Conservation (phyloP, 2,888 invertebrate genomes). For the Achlya flavicornis region DNA sequence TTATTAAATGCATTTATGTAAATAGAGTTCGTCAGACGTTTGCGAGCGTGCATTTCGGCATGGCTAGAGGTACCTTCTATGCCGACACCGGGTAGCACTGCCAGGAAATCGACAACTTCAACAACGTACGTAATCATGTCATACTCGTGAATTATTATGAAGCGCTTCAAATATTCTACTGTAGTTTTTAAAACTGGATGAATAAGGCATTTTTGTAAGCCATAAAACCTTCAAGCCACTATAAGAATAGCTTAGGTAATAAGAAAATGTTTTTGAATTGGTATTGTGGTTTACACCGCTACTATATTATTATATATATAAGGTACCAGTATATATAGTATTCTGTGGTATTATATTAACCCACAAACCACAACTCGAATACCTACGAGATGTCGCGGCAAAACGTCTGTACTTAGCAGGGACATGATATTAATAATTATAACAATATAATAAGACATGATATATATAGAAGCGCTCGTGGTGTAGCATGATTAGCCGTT, state of each 20-base stretch:
- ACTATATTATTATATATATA: too few species aligned
- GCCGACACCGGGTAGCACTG: too few species aligned
- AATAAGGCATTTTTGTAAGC: background rate
- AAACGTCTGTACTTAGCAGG: background rate
- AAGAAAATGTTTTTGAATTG: too few species aligned
- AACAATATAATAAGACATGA: too few species aligned
- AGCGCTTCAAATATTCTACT: background rate
- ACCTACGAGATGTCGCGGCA: background rate
- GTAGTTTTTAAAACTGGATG: background rate
- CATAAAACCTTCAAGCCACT: too few species aligned
- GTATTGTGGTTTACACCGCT: too few species aligned
- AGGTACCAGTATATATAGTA: too few species aligned
- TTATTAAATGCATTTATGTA: slow-evolving; percentile 4
- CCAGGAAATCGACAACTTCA: background rate
- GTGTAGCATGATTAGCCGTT: too few species aligned
- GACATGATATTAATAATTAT: background rate
- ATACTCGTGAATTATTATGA: background rate
- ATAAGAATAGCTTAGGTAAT: too few species aligned
- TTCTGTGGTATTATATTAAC: too few species aligned
- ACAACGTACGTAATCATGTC: background rate
- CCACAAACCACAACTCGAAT: slow-evolving; percentile 1
- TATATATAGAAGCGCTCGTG: too few species aligned
- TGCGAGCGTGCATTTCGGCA: slow-evolving; percentile 1
- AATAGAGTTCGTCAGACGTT: background rate
- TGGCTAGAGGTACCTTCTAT: background rate